Conservation (phyloP, 2,797 vertebrate genomes). For the Anguilla marmorata region DNA sequence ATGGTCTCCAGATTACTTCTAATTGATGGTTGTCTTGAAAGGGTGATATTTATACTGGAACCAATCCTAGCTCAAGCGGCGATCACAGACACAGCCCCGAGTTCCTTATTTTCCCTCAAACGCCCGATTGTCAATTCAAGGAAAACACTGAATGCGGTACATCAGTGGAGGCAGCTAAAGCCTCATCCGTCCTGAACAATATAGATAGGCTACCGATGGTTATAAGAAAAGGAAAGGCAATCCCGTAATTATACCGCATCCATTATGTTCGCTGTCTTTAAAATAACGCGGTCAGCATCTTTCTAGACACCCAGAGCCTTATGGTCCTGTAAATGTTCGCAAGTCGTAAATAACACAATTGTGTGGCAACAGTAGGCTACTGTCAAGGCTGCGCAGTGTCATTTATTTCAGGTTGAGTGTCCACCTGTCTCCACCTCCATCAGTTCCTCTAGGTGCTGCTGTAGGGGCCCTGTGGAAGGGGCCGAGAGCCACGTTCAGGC, state of each 20-base stretch:
- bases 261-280: not conserved
- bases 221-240: not conserved
- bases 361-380: not conserved
- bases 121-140: not conserved
- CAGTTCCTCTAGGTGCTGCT: conserved; percentile 10
- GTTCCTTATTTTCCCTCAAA: not conserved
- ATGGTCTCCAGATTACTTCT: not conserved
- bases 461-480: not conserved
- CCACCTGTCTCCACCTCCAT: not conserved
- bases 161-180: not conserved
- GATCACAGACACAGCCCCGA: not conserved
- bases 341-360: not conserved
- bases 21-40: not conserved
- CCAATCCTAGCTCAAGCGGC: not conserved
- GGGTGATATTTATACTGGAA: conserved; percentile 15
- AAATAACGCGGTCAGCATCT: not conserved
- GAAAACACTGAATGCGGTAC: not conserved
- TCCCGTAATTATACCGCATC: not conserved
- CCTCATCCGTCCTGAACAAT: not conserved
- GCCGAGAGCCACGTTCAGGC: not conserved
- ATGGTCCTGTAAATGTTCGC: not conserved
- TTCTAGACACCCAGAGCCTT: conserved; percentile 2
- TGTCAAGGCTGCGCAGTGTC: not conserved
- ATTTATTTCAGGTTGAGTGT: not conserved
- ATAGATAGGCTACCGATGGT: not conserved